Conservation (phyloP, 37 sponge, comb jelly and placozoan species). For the Cladorhizidae sp. region DNA sequence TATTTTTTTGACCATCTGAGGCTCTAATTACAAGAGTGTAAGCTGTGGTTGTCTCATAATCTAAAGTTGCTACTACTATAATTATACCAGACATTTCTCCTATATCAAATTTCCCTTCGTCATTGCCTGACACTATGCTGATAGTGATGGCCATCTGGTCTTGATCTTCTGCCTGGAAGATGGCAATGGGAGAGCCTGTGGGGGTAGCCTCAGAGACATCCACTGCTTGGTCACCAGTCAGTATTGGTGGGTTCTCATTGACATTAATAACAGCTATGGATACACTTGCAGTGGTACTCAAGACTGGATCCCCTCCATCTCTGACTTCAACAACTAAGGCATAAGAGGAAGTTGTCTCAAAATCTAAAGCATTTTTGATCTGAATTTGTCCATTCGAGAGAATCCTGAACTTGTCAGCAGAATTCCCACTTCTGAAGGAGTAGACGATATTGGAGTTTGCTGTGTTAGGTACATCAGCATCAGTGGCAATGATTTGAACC, state of each 20-base stretch:
- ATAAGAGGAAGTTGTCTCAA: slow-evolving; percentile 34
- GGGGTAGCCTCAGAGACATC: slow-evolving; percentile 45
- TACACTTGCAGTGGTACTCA: slow-evolving; percentile 26
- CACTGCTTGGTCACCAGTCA: slow-evolving; percentile 19
- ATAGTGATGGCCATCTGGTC: slow-evolving; percentile 18
- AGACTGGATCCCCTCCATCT: slow-evolving; percentile 29
- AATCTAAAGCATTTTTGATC: slow-evolving; percentile 14
- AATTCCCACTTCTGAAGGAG: slow-evolving; percentile 7
- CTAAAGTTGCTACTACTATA: slow-evolving; percentile 32
- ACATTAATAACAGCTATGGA: slow-evolving; percentile 63
- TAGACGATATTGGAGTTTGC: slow-evolving; percentile 46
- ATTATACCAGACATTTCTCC: slow-evolving; percentile 32
- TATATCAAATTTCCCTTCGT: slow-evolving; percentile 55
- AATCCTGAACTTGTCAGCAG: neutral
- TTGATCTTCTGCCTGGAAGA: slow-evolving; percentile 41
- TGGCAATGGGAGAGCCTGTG: neutral
- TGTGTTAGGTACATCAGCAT: slow-evolving; percentile 42
- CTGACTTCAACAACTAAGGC: slow-evolving; percentile 14
- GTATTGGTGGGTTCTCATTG: slow-evolving; percentile 65
- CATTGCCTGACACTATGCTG: slow-evolving; percentile 15
- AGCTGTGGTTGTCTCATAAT: slow-evolving; percentile 45
- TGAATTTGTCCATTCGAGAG: neutral
- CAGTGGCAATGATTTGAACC: slow-evolving; percentile 40
- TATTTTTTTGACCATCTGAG: slow-evolving; percentile 23
- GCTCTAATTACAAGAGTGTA: slow-evolving; percentile 50